Conservation (phyloP, 2,113 vertebrate genomes). For the Chauna torquata region DNA sequence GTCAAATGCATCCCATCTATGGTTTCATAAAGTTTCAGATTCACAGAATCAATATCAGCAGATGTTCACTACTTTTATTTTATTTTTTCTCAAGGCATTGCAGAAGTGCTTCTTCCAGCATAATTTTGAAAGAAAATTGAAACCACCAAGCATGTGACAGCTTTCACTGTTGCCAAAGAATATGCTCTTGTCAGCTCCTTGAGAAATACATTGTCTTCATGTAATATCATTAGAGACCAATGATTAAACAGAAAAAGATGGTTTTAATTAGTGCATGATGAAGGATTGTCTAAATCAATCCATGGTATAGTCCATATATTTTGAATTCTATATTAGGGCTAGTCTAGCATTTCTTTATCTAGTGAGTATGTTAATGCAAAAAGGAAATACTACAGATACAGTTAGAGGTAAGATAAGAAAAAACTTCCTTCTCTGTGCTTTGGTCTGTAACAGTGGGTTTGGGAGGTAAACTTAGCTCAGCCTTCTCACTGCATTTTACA, state of each 20-base stretch:
- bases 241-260: conserved; percentile 80
- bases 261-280: conserved; percentile 78
- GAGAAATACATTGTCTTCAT: conserved; percentile 72
- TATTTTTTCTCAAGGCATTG: conserved; percentile 67
- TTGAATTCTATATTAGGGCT: conserved; percentile 50
- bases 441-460: not conserved
- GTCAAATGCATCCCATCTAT: conserved; percentile 64
- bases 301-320: conserved; percentile 47
- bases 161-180: conserved; percentile 14
- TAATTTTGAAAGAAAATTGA: conserved; percentile 51
- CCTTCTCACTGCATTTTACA: not conserved
- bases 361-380: not conserved
- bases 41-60: conserved; percentile 75
- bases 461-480: not conserved
- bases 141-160: conserved; percentile 26
- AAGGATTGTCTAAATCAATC: conserved; percentile 79
- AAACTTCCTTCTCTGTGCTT: no score
- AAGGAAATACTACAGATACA: not conserved
- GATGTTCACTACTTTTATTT: conserved; percentile 71
- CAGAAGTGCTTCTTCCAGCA: conserved; percentile 66
- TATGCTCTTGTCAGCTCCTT: conserved; percentile 17
- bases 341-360: conserved; percentile 1
- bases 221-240: conserved; percentile 73
- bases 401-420: not conserved
- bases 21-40: conserved; percentile 73